These are phyloP conservation scores for Esox niger DNA, from an alignment of 2,113 vertebrate genomes.

Conservation along the genomic window DNA sequence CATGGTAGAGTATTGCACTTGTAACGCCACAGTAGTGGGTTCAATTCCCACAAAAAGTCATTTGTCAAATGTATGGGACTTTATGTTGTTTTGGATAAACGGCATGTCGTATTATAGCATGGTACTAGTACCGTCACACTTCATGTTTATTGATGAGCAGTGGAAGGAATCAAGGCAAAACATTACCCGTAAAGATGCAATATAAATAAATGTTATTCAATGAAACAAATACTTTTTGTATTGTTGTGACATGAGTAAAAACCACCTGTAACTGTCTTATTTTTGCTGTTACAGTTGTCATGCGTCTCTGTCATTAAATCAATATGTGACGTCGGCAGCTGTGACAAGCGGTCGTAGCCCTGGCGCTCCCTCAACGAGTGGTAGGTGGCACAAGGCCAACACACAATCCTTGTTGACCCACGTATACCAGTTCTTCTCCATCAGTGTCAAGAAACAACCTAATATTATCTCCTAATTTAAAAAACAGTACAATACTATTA, in stretches of 20 bases:
- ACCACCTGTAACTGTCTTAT: too few relatives aligned
- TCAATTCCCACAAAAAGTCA: too few relatives aligned
- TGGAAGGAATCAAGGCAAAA: background rate
- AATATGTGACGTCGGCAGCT: too few relatives aligned
- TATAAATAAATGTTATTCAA: conserved; percentile 13
- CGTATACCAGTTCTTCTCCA: background rate
- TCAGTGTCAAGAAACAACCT: background rate
- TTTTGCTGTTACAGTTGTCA: too few relatives aligned
- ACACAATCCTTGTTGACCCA: background rate
- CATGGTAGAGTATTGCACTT: too few relatives aligned
- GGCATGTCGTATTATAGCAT: too few relatives aligned
- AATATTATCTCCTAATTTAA: conserved; percentile 50
- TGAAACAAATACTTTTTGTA: conserved; percentile 28
- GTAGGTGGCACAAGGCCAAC: too few relatives aligned
- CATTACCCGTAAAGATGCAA: background rate
- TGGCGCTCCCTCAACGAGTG: too few relatives aligned
- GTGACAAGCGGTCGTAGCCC: too few relatives aligned
- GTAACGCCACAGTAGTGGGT: conserved; percentile 5
- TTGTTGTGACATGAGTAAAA: background rate
- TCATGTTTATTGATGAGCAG: conserved; percentile 1
- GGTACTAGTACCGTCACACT: background rate
- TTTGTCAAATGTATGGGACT: too few relatives aligned
- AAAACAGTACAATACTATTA: conserved; percentile 51
- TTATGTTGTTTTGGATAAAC: too few relatives aligned
- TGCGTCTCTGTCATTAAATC: too few relatives aligned